Percentiles rank a stretch among this genome's conserved stretches.
phyloP scores from a whole-genome alignment of 2,113 vertebrate species.

The Strigops habroptila region DNA sequence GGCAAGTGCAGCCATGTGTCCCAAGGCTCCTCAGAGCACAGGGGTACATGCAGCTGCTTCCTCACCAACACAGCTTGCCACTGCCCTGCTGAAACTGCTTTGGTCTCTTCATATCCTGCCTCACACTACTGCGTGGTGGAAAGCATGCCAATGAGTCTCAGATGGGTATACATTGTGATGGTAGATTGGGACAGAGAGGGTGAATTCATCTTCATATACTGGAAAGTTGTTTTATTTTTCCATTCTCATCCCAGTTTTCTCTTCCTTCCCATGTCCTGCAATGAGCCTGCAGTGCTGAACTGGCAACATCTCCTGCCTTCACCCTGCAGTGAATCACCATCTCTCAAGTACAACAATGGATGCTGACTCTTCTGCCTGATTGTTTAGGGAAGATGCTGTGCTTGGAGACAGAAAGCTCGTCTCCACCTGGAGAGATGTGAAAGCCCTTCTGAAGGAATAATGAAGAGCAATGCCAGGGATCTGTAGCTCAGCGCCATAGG shows the following conservation, averaged over 20 bases:
- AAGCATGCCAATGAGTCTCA: neutral
- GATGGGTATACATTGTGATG: neutral
- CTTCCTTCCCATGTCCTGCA: neutral
- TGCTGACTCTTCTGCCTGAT: neutral
- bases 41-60: neutral
- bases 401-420: neutral
- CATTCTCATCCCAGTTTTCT: neutral
- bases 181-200: neutral
- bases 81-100: neutral
- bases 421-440: neutral
- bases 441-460: neutral
- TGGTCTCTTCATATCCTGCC: neutral
- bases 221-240: neutral
- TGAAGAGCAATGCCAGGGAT: neutral
- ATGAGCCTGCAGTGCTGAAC: neutral
- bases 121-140: neutral
- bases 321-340: neutral
- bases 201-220: neutral
- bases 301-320: neutral
- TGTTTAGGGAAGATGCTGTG: neutral
- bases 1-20: neutral
- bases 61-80: rapidly evolving
- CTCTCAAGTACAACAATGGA: neutral
- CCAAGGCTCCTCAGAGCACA: neutral
- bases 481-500: neutral